These are phyloP conservation scores for Neolamprologus fasciatus DNA, from an alignment of 2,113 vertebrate genomes.

Conservation along the genomic window DNA sequence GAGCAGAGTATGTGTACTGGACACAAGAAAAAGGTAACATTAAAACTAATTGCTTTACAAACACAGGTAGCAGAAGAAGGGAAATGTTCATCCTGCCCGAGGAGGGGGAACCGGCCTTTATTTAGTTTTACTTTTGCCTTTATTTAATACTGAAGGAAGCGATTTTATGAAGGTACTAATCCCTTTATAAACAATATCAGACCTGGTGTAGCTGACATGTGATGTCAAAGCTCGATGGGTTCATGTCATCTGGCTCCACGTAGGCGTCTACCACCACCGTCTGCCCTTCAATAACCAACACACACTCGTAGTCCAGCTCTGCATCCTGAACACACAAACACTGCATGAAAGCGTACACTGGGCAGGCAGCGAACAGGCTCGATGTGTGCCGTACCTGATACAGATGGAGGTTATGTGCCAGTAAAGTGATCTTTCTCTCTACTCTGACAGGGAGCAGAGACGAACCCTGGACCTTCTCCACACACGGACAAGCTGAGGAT, in stretches of 20 bases:
- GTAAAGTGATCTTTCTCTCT: conserved; percentile 80
- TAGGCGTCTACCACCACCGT: conserved; percentile 84
- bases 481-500: conserved; percentile 86
- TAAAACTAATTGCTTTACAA: not conserved
- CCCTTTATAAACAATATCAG: not conserved
- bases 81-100: accelerated
- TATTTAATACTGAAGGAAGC: not conserved
- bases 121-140: not conserved
- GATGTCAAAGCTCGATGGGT: conserved; percentile 78
- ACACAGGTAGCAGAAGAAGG: not conserved
- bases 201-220: conserved; percentile 87
- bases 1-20: conserved; percentile 82
- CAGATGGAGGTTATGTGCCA: conserved; percentile 86
- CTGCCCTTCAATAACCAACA: conserved; percentile 83
- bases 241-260: conserved; percentile 75
- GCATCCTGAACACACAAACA: conserved; percentile 70
- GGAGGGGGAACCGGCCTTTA: not conserved
- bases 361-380: not conserved
- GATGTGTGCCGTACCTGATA: conserved; percentile 76
- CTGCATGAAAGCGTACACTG: not conserved
- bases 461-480: conserved; percentile 83
- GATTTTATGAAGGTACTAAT: not conserved
- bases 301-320: conserved; percentile 84
- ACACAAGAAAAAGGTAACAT: not conserved
- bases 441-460: conserved; percentile 79